phyloP scores from a whole-genome alignment of 2,888 invertebrate genomes.

The Drosophila mulleri region DNA sequence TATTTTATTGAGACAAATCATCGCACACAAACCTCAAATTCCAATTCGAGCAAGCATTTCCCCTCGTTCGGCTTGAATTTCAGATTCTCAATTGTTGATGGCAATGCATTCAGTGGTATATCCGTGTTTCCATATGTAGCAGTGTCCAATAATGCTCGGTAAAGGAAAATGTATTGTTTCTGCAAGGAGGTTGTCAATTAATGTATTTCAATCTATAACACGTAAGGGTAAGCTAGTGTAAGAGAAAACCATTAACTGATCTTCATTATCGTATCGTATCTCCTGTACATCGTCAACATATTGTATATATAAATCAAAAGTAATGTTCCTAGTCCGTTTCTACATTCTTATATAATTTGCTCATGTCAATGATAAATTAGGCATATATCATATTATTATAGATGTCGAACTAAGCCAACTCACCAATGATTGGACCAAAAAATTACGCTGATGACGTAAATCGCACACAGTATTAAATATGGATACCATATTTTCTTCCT shows the following conservation, averaged over 20 bases:
- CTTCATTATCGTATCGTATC: too few relatives aligned
- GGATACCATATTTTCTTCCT: conserved; percentile 92
- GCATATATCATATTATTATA: neutral
- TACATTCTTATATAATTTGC: too few relatives aligned
- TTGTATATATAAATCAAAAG: too few relatives aligned
- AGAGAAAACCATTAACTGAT: neutral
- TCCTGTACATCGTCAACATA: neutral
- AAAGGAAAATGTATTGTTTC: conserved; percentile 99
- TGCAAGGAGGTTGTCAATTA: conserved; percentile 84
- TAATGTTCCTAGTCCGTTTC: too few relatives aligned
- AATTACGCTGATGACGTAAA: conserved; percentile 95
- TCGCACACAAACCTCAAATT: conserved; percentile 90
- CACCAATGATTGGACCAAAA: conserved; percentile 95
- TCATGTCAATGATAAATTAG: too few relatives aligned
- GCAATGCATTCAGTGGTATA: conserved; percentile 90
- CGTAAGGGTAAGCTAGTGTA: too few relatives aligned
- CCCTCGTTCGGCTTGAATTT: conserved; percentile 90
- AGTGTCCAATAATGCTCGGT: conserved; percentile 96
- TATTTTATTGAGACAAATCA: neutral
- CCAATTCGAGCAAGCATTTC: conserved; percentile 91
- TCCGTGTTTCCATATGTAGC: conserved; percentile 97
- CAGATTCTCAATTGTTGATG: conserved; percentile 90
- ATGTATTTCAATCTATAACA: neutral
- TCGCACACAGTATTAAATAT: conserved; percentile 97
- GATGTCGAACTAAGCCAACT: conserved; percentile 63